phyloP scores from a whole-genome alignment of 2,113 vertebrate genomes.

The Apteryx mantelli region DNA sequence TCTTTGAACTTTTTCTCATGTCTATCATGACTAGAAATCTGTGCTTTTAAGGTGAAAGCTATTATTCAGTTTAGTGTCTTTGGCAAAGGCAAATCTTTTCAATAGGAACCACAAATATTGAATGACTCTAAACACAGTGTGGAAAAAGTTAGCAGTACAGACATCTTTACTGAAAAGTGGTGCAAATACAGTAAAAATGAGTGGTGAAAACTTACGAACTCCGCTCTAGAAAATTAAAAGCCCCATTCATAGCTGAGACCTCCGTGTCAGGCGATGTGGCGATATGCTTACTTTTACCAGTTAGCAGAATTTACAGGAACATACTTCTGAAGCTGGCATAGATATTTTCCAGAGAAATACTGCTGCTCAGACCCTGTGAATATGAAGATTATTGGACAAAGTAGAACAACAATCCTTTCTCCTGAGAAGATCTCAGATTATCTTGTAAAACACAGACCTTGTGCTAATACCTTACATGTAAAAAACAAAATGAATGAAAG shows the following conservation, averaged over 20 bases:
- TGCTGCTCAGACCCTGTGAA: background rate
- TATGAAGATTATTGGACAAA: slow-evolving; percentile 22
- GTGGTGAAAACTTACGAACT: background rate
- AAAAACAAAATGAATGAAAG: slow-evolving; percentile 34
- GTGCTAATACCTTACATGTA: background rate
- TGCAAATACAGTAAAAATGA: background rate
- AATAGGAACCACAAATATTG: background rate
- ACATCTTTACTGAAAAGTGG: background rate
- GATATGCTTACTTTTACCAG: background rate
- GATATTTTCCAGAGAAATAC: background rate
- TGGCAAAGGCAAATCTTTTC: background rate
- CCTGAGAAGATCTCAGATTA: slow-evolving; percentile 9
- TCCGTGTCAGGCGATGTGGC: background rate
- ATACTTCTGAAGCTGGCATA: background rate
- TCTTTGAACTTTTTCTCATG: background rate
- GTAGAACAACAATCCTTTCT: background rate
- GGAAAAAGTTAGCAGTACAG: background rate
- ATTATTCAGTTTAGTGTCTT: background rate
- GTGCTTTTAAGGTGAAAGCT: background rate
- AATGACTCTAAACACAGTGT: background rate
- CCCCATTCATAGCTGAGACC: background rate
- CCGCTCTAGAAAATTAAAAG: slow-evolving; percentile 8
- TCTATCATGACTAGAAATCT: background rate
- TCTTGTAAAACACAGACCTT: slow-evolving; percentile 36
- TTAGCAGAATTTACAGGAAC: background rate